Evolutionary conservation across 2,888 invertebrate species (phyloP), one percentile per base, ranked within the genome.

Genomic region (Eupithecia centaureata): DNA sequence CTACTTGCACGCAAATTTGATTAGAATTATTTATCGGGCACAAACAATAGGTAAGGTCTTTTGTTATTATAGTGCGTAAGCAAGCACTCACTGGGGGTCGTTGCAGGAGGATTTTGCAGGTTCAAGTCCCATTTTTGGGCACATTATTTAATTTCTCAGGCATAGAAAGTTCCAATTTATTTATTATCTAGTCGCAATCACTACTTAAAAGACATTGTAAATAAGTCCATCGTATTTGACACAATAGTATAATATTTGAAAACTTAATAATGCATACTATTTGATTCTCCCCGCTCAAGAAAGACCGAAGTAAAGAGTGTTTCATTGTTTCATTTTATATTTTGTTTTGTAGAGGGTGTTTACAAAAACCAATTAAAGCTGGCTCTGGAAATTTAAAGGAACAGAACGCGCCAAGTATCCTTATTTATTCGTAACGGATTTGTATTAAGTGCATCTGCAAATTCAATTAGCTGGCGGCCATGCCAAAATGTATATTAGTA

Each of bases 391-490:
- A 15, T 61, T 27, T 22, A 30, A 33, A 33, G 57, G 61, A 63
- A 65, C 66, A 54, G 51, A 73, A 63, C 61, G 71, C 35, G 68
- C 63, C 67, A 72, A 74, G 68, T 54, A 58, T 56, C 61, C 57
- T 70, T 61, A 72, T 73, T 71, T 73, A 75, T 72, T 71, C 61
- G 72, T 60, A 70, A 67, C 65, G 70, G 68, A 33, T 63, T 42
- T 63, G 64, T 69, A 65, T 61, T 61, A 73, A 73, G 70, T 67
- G 63, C 70, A 67, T 59, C 58, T 70, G 38, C 62, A 66, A 73
- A 76, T 72, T 70, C 62, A 71, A 72, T 74, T 68, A 63, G 38
- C 65, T 61, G 35, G 25, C 51, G 60, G 52, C 52, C 61, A 61
- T 70, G 71, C 70, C 72, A 74, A 71, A 71, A 70, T 63, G 54